Base-by-base conservation (phyloP, 2,113 vertebrate species). In the Dasypus novemcinctus region DNA sequence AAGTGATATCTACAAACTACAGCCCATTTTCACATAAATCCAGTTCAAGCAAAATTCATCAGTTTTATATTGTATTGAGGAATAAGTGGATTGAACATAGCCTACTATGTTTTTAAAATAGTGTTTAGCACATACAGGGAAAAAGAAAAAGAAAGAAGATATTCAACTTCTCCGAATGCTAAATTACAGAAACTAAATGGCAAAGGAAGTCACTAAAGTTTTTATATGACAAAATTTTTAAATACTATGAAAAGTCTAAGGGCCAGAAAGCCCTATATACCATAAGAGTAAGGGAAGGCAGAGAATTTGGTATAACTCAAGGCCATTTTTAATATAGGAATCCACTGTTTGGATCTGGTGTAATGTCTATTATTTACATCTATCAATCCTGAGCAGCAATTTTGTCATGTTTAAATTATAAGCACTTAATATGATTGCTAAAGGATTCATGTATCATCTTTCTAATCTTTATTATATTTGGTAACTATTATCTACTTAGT, bases 371-470 rank as follows among this genome's bases (percentile, higher is more conserved):
- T 25, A 23, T 1, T 29, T 21, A n/a, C 18, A 1, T 0, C 15
- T 27, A 10, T 71, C 31, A 3, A 0, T 61, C 49, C 33, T 21
- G 0, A 12, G 25, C 2, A 10, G 2, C 7, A 4, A 15, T 43
- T 41, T 25, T 0, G 3, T 31, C 27, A 41, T 3, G 21, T 72
- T 43, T 43, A 29, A 57, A 27, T 57, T 38, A 3, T 2, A 41
- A 31, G 59, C 10, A 57, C 18, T 15, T 43, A 23, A 31, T 1
- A 25, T 27, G 63, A 64, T 18, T 0, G 33, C 20, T 38, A 27
- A 11, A 0, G 15, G 31, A 33, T 29, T 2, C 23, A 2, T 1
- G 7, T 0, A 6, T 23, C 43, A 18, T 15, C 52, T 46, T 9
- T 31, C 57, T 5, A 25, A 14, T 6, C 10, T 8, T 20, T n/a